These are phyloP conservation scores for Gymnoscopelus microlampas DNA, from an alignment of 2,797 vertebrate genomes.

Conservation along the genomic window DNA sequence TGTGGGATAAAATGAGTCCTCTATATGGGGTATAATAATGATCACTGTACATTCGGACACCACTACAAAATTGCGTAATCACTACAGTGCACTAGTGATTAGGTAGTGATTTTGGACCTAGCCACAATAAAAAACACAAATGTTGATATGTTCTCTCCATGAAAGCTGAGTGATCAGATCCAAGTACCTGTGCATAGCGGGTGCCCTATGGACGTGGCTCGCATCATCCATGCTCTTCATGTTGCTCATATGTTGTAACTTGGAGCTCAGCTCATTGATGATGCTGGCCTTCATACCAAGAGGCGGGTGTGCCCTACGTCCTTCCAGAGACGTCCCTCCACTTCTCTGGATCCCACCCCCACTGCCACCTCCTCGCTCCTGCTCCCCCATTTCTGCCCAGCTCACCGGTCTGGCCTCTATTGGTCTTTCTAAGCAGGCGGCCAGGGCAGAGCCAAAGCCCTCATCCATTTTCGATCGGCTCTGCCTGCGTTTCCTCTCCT, in stretches of 20 bases:
- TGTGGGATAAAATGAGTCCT: no score
- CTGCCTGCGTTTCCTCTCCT: conserved; percentile 59
- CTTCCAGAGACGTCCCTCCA: conserved; percentile 66
- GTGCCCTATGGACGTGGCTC: conserved; percentile 75
- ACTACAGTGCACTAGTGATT: no score
- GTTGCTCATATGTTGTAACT: conserved; percentile 90
- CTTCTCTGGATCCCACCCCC: conserved; percentile 58
- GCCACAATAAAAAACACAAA: no score
- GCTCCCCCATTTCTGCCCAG: conserved; percentile 65
- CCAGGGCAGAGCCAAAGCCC: conserved; percentile 67
- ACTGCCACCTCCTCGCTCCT: conserved; percentile 50
- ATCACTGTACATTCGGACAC: no score
- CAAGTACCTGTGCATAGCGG: conserved; percentile 79
- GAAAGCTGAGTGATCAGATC: not conserved
- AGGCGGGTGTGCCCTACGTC: conserved; percentile 79
- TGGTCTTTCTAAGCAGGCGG: conserved; percentile 76
- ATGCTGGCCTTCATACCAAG: conserved; percentile 91
- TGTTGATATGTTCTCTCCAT: not conserved
- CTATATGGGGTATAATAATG: no score
- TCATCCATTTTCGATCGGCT: conserved; percentile 70
- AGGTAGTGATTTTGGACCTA: no score
- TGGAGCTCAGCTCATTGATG: conserved; percentile 92
- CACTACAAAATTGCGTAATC: no score
- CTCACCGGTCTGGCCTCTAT: conserved; percentile 59
- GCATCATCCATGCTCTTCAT: conserved; percentile 83